phyloP scores from a whole-genome alignment of 2,888 invertebrate genomes.

The Sinohyriopsis cumingii region DNA sequence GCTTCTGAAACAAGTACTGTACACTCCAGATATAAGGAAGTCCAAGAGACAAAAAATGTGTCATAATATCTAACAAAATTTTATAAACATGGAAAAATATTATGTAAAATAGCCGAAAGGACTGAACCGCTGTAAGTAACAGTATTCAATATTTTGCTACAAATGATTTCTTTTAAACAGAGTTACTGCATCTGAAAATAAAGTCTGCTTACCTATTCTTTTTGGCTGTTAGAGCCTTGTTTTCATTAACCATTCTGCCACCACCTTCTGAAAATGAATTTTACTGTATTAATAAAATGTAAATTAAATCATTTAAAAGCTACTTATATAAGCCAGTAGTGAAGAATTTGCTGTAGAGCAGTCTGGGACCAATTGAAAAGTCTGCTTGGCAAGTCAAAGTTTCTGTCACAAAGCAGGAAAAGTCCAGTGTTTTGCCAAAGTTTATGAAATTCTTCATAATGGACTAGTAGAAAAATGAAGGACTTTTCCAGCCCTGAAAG shows the following conservation, averaged over 20 bases:
- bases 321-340: not conserved
- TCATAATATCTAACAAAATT: no score
- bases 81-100: no score
- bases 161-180: not conserved
- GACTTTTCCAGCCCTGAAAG: no score
- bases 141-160: not conserved
- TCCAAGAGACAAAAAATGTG: no score
- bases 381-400: not conserved
- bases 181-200: not conserved
- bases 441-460: no score
- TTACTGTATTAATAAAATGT: not conserved
- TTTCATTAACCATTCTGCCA: conserved; percentile 93
- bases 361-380: not conserved
- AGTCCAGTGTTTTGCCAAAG: no score
- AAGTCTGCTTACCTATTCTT: conserved; percentile 76
- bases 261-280: conserved; percentile 80
- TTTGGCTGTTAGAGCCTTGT: conserved; percentile 89
- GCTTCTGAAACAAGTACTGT: no score
- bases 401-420: not conserved
- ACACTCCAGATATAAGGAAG: no score
- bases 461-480: no score
- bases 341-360: not conserved
- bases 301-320: not conserved
- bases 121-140: no score
- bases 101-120: no score